Percentiles rank a stretch among this genome's conserved stretches.
Evolutionary conservation across 2,113 vertebrate species (phyloP).

Genomic region (Bambusicola thoracicus): DNA sequence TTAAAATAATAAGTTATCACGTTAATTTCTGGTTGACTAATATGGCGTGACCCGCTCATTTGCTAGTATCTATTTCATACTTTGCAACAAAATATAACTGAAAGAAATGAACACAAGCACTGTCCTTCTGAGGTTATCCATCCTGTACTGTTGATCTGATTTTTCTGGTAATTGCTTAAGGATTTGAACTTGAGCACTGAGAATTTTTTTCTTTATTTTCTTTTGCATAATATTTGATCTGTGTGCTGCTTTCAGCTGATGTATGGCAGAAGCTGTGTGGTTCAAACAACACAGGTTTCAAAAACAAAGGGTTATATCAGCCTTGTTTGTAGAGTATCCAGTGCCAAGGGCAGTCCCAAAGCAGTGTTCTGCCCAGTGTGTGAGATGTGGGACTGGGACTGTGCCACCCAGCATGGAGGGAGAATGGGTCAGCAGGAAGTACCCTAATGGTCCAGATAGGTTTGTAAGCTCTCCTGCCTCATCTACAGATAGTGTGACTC

Average conservation of each 20-base stretch:
- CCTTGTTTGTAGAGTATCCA: not conserved
- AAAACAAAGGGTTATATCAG: not conserved
- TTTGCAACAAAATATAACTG: not conserved
- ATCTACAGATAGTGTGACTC: not conserved
- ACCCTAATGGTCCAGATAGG: no score
- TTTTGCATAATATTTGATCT: not conserved
- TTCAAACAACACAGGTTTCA: no score
- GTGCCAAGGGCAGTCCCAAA: not conserved
- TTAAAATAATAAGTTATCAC: not conserved
- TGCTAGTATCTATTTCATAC: not conserved
- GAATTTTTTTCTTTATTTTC: not conserved
- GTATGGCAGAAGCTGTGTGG: not conserved
- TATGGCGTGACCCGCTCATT: not conserved
- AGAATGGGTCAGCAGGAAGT: not conserved
- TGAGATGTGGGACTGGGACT: not conserved
- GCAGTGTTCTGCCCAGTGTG: not conserved
- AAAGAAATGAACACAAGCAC: not conserved
- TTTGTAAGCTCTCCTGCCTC: not conserved
- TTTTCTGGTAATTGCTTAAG: not conserved
- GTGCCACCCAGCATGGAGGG: not conserved
- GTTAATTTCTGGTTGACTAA: not conserved
- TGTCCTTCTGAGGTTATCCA: not conserved
- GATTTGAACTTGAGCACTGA: not conserved
- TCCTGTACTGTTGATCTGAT: not conserved
- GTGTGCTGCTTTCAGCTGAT: fast-evolving